Conservation (phyloP, 2,888 invertebrate genomes). For the Teleogryllus oceanicus region DNA sequence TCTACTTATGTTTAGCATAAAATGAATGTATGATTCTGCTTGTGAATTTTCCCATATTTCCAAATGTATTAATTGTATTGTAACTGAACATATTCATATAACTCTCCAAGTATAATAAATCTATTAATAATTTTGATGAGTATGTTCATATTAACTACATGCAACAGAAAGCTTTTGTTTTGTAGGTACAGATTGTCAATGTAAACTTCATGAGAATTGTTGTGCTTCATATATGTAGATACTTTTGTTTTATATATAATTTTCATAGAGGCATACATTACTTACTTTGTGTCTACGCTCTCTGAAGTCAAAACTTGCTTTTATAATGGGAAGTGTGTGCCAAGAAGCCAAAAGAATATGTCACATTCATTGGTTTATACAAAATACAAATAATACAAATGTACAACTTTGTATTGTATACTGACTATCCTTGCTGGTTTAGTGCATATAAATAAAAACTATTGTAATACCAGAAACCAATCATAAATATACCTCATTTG, state of each 20-base stretch:
- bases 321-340: neutral
- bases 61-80: no score
- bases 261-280: neutral
- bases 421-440: neutral
- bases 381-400: neutral
- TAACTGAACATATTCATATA: no score
- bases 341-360: neutral
- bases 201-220: neutral
- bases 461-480: neutral
- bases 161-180: no score
- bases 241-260: constrained; percentile 18
- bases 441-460: neutral
- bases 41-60: no score
- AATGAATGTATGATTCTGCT: no score
- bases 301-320: constrained; percentile 20
- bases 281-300: constrained; percentile 12
- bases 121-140: no score
- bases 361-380: neutral
- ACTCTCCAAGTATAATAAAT: no score
- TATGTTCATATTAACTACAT: no score
- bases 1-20: no score
- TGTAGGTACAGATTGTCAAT: neutral
- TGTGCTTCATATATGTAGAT: neutral
- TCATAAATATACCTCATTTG: no score
- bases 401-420: neutral